Evolutionary conservation across 2,888 invertebrate genomes (phyloP), one percentile per base, ranked within the genome.

Genomic region (Dryococelus australis): DNA sequence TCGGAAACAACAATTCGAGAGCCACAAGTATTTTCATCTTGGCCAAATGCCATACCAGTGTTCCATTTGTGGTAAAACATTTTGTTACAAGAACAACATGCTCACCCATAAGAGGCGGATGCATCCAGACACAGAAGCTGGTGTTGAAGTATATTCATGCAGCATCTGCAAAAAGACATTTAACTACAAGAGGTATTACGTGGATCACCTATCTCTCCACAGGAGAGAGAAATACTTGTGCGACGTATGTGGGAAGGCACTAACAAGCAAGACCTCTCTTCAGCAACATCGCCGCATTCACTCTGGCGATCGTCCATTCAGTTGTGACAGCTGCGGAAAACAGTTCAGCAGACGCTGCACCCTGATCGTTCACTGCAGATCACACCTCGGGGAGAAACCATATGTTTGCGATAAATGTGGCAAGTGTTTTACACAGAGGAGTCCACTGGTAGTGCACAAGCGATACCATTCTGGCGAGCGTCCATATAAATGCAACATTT

Each of bases 141-240:
- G 47, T 20, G 84, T 47, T 9, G 79, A 87, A 24, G 28, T 87
- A 9, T 78, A 87, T 27, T 20, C 26, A 27, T 87, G 87, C 85
- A 47, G 84, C 8, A 79, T 85, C 0, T 92, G 92, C 86, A 89
- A 89, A 0, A 91, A 90, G 43, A 91, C 91, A 5, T 92, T 91
- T 87, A 88, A 91, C 16, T 88, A 89, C 24, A 90, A 89, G 43
- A 89, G 89, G 12, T 91, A 91, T 27, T 91, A 94, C 88, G 92
- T 93, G 90, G 94, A 94, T 86, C 95, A 95, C 92, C 93, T 94
- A 90, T 94, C 94, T 90, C 94, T 93, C 43, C 28, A 85, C 65
- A 10, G 20, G n/a, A 12, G 65, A 0, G 85, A 86, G 35, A 80
- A 28, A 20, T 87, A 80, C 80, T 35, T 86, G 51, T 88, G 88